phyloP scores from a whole-genome alignment of 2,888 invertebrate genomes.

The Acrobasis consociella region DNA sequence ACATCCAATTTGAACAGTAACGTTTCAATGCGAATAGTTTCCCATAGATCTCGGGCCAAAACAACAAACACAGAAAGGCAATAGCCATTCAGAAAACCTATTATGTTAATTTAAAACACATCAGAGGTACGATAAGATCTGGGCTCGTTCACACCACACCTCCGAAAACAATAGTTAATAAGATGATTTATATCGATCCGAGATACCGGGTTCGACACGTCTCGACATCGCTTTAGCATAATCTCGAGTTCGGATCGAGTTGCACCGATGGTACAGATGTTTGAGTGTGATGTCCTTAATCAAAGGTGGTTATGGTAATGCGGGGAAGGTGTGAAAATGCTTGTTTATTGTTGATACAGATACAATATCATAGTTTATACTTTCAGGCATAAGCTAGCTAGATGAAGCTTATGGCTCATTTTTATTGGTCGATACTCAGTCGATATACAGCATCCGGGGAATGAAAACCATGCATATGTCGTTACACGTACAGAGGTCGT shows the following conservation, averaged over 20 bases:
- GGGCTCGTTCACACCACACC: constrained; percentile 81
- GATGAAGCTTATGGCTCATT: too few relatives aligned
- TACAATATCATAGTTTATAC: too few relatives aligned
- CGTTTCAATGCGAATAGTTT: constrained; percentile 38
- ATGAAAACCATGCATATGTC: too few relatives aligned
- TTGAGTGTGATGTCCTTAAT: constrained; percentile 41
- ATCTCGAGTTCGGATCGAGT: constrained; percentile 74
- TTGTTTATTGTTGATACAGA: background rate
- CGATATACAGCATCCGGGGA: too few relatives aligned
- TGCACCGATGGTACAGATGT: constrained; percentile 74
- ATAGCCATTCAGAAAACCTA: constrained; percentile 82
- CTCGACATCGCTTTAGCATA: constrained; percentile 81
- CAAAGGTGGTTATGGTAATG: constrained; percentile 22
- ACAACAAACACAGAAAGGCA: constrained; percentile 74
- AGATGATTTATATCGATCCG: constrained; percentile 81
- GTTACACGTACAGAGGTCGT: too few relatives aligned
- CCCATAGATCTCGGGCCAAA: constrained; percentile 50
- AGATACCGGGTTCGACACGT: constrained; percentile 77
- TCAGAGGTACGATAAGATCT: constrained; percentile 73
- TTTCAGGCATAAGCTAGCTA: too few relatives aligned
- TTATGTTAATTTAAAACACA: constrained; percentile 84
- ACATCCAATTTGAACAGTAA: constrained; percentile 14
- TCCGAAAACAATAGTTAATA: constrained; percentile 83
- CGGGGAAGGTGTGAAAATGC: constrained; percentile 8
- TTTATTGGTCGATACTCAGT: too few relatives aligned